Evolutionary conservation across 2,113 vertebrate species (phyloP), one percentile per base, ranked within the genome.

Genomic region (Bambusicola thoracicus): DNA sequence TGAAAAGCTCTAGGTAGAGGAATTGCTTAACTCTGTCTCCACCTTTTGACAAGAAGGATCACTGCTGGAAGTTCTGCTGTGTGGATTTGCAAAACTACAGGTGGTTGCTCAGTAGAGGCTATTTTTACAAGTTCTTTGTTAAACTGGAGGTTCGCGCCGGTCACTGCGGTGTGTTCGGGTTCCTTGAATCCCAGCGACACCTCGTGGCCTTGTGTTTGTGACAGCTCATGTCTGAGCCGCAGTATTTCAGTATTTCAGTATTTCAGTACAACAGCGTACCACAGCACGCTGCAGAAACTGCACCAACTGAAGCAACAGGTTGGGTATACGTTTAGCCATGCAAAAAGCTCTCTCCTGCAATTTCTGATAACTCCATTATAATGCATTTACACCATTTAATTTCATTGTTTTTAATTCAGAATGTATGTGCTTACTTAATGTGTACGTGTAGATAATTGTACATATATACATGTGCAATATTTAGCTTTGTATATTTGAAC

Each of bases 141-240:
- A 27, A 36, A 34, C 11, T 3, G 65, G 8, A n/a, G 17, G 16
- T 16, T 36, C 21, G 20, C 41, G 41, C n/a, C 46, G 46, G 32
- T 38, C 30, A 11, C 32, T 20, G 55, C 55, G 17, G 30, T 32
- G 2, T 65, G 27, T 7, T 36, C 32, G 15, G 46, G 38, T 92
- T 81, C 2, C 69, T 75, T 89, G 92, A 22, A 8, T 65, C 83
- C 36, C 65, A 94, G 94, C 93, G 90, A 86, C 97, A 96, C 49
- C 97, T 89, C 34, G 83, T 93, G 96, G 94, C 59, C 19, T 16
- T 14, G 51, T 10, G 27, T 53, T 9, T 29, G 51, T 30, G 51
- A 3, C 27, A 10, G 51, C 27, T 17, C 13, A 16, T 49, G 48
- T 29, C 51, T 17, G 27, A 16, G 27, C 51, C 0, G 11, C 7